Base-by-base conservation (phyloP, 1,140 invertebrate genomes). In the Euschistus heros region DNA sequence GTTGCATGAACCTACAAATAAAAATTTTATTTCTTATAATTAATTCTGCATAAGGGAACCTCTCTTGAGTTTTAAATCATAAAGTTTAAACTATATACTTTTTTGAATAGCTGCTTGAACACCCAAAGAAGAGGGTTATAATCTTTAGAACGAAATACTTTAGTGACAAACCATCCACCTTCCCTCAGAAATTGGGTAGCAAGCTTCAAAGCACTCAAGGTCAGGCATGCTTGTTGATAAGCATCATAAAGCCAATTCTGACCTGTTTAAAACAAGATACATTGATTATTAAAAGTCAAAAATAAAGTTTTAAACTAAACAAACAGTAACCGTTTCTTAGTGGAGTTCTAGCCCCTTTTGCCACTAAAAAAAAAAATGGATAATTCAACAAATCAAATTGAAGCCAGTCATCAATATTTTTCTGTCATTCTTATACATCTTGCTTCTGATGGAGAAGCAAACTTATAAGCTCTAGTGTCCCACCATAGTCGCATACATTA, bases 61-160 rank as follows among this genome's bases (percentile, higher is more conserved):
- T n/a, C n/a, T n/a, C 10, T 13, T 37, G 6, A 37, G 13, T 10
- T 37, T 37, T 37, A 4, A 37, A 30, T 4, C 27, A 30, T 4
- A 30, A 30, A 37, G 13, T 37, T 37, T 37, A 37, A 57, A 57
- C 4, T 33, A 57, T 47, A 66, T 73, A 79, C 78, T 78, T 90
- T 91, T 72, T 84, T 92, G 74, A 99, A 99, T 13, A 99, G 81
- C 74, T 99, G 95, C 74, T 96, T 92, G 24, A 99, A 84, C 0
- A 98, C 92, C 91, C 93, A 98, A 46, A 99, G 74, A 1, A 99
- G 74, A 0, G 94, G 81, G 75, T 97, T 85, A 75, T 99, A 99
- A 79, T 99, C 97, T 80, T 95, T 97, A 0, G 95, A 99, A 64
- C 97, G 82, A 76, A 99, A 99, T 0, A 99, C 86, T 83, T 99